Evolutionary conservation across 2,888 invertebrate genomes (phyloP).

Genomic region (Agonopterix subpropinquella): DNA sequence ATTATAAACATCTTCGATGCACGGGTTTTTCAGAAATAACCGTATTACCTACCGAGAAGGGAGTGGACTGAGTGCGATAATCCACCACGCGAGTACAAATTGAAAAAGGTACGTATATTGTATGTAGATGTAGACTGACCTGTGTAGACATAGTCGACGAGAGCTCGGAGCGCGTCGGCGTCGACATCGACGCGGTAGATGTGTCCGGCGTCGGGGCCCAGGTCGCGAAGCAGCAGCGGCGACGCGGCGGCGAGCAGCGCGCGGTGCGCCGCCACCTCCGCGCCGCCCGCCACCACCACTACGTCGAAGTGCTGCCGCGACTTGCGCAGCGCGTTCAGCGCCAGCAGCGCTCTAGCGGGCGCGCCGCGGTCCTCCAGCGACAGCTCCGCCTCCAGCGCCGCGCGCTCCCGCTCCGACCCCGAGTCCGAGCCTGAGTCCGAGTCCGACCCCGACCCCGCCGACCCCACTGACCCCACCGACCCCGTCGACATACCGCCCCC

Average conservation of each 20-base stretch:
- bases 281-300: conserved; percentile 82
- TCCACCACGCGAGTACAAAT: background rate
- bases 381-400: conserved; percentile 49
- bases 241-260: conserved; percentile 88
- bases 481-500: background rate
- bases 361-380: conserved; percentile 75
- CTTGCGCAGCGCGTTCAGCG: conserved; percentile 87
- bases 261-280: conserved; percentile 79
- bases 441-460: conserved; percentile 1
- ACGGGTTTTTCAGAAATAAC: too few relatives aligned
- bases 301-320: conserved; percentile 92
- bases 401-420: conserved; percentile 35
- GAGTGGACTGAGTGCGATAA: background rate
- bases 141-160: conserved; percentile 91
- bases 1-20: too few relatives aligned
- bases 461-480: conserved; percentile 5
- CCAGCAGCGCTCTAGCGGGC: conserved; percentile 77
- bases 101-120: too few relatives aligned
- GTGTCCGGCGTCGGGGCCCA: conserved; percentile 42
- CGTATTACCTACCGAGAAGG: background rate
- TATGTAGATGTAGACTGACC: conserved; percentile 35
- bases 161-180: conserved; percentile 79
- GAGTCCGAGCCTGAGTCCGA: conserved; percentile 9
- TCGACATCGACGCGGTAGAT: conserved; percentile 36
- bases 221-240: conserved; percentile 84